These are phyloP conservation scores for Rallus crepitans DNA, from an alignment of 2,797 vertebrate species.

Conservation along the genomic window DNA sequence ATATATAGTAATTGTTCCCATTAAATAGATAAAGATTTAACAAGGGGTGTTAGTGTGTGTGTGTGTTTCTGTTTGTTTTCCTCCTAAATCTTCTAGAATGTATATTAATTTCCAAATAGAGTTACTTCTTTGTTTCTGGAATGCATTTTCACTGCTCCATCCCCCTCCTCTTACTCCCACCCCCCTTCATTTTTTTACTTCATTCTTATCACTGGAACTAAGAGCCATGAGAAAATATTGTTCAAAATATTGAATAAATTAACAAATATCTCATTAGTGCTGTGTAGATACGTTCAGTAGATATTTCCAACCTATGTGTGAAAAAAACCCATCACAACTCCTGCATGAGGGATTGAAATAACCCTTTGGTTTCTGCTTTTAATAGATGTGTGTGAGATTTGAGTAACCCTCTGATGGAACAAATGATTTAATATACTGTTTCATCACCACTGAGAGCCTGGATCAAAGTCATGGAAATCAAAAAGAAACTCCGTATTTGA, in stretches of 20 bases:
- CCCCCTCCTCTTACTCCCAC: accelerated
- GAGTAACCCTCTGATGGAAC: not conserved
- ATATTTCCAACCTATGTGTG: not conserved
- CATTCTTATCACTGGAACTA: not conserved
- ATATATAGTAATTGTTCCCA: not conserved
- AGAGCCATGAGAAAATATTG: not conserved
- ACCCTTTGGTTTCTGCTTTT: not conserved
- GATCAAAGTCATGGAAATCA: not conserved
- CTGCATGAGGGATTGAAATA: not conserved
- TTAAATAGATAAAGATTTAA: not conserved
- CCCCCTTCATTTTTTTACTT: not conserved
- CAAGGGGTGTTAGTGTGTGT: too few relatives aligned
- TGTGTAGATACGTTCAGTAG: not conserved
- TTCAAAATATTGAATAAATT: not conserved
- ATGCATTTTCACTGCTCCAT: not conserved
- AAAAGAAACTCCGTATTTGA: not conserved
- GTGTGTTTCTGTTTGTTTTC: too few relatives aligned
- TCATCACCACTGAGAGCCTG: not conserved
- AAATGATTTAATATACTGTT: not conserved
- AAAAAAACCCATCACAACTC: not conserved
- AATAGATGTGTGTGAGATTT: not conserved
- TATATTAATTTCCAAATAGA: not conserved
- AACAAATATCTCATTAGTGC: not conserved
- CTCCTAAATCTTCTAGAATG: not conserved
- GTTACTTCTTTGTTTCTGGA: not conserved